phyloP scores from a whole-genome alignment of 2,888 invertebrate genomes.

The Temnothorax unifasciatus region DNA sequence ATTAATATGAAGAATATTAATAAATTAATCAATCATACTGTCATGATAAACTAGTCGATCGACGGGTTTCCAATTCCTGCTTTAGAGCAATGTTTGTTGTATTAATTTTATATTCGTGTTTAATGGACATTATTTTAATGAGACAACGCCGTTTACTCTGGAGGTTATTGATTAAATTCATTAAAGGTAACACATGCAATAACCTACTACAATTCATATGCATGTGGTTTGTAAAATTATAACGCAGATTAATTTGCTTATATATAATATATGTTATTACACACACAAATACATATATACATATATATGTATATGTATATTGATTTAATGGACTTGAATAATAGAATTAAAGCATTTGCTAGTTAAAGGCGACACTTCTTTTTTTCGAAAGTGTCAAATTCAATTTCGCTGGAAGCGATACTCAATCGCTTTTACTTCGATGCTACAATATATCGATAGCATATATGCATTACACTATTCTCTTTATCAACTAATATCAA shows the following conservation, averaged over 20 bases:
- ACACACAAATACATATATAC: background rate
- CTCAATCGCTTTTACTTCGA: slow-evolving; percentile 12
- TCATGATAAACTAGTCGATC: background rate
- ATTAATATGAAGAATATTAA: slow-evolving; percentile 28
- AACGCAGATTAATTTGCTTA: slow-evolving; percentile 17
- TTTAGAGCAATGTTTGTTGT: slow-evolving; percentile 23
- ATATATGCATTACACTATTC: background rate
- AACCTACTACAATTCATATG: slow-evolving; percentile 25
- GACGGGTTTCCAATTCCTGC: background rate
- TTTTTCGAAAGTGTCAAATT: background rate
- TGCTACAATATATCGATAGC: background rate
- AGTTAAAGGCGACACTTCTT: background rate
- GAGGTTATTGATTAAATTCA: slow-evolving; percentile 54
- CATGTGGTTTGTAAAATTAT: slow-evolving; percentile 36
- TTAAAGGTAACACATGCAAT: slow-evolving; percentile 33
- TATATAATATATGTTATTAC: background rate
- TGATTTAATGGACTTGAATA: background rate
- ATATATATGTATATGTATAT: background rate
- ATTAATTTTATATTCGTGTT: slow-evolving; percentile 39
- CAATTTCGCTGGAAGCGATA: slow-evolving; percentile 10
- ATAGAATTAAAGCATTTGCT: background rate
- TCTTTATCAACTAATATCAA: slow-evolving; percentile 20
- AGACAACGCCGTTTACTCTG: slow-evolving; percentile 39
- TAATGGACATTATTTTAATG: slow-evolving; percentile 49
- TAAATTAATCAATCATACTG: slow-evolving; percentile 4